Evolutionary conservation across 2,113 vertebrate species (phyloP).

Genomic region (Strigops habroptila): DNA sequence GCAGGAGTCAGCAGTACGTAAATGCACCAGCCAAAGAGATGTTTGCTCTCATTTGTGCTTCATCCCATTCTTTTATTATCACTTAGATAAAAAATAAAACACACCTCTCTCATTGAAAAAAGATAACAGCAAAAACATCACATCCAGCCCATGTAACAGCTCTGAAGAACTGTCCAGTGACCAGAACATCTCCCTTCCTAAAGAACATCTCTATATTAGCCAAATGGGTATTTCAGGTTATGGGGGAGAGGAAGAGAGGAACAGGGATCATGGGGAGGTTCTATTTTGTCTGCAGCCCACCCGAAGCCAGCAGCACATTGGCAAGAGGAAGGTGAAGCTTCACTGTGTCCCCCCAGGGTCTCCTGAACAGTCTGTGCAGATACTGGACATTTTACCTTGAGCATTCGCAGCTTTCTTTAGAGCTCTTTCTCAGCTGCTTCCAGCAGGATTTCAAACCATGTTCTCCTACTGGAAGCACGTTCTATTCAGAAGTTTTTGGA

Average conservation of each 20-base stretch:
- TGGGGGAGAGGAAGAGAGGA: accelerated
- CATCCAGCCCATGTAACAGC: accelerated
- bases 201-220: accelerated
- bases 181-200: neutral
- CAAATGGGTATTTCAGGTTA: accelerated
- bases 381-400: accelerated
- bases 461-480: neutral
- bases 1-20: neutral
- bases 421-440: neutral
- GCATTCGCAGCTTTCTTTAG: neutral
- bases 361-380: neutral
- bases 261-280: accelerated
- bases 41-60: neutral
- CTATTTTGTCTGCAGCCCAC: neutral
- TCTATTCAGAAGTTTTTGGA: no score
- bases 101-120: neutral
- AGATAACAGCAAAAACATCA: neutral
- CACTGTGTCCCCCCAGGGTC: accelerated
- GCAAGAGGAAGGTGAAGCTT: neutral
- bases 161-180: accelerated
- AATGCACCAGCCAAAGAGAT: neutral
- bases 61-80: neutral
- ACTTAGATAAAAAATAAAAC: neutral
- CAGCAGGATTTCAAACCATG: neutral
- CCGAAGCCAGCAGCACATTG: neutral